These are phyloP conservation scores for Jordanella pulchra DNA, from an alignment of 2,797 vertebrate species.

Conservation along the genomic window DNA sequence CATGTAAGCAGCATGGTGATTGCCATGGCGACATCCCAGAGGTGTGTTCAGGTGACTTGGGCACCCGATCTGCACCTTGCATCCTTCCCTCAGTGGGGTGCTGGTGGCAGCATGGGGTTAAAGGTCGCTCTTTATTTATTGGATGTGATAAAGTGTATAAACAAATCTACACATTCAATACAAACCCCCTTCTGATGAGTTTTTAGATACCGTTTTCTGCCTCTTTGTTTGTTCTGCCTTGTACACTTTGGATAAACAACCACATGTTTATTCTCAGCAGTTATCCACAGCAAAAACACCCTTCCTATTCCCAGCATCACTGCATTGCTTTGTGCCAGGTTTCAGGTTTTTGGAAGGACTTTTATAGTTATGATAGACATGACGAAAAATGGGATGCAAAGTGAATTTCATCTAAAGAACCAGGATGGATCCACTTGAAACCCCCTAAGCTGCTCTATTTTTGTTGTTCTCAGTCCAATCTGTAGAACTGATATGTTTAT, in stretches of 20 bases:
- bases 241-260: background rate
- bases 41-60: constrained; percentile 53
- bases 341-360: background rate
- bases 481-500: constrained; percentile 60
- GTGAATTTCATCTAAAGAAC: background rate
- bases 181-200: background rate
- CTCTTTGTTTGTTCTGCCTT: background rate
- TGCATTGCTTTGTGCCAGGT: background rate
- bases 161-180: constrained; percentile 3
- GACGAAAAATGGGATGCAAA: background rate
- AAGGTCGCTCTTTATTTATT: constrained; percentile 28
- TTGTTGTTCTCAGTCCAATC: constrained; percentile 27
- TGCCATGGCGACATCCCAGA: constrained; percentile 43
- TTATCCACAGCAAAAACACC: background rate
- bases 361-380: constrained; percentile 3
- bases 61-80: constrained; percentile 36
- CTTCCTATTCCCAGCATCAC: background rate
- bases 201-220: background rate
- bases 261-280: background rate
- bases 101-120: constrained; percentile 36
- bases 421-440: constrained; percentile 10
- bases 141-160: background rate
- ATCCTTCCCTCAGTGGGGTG: constrained; percentile 1
- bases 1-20: constrained; percentile 32
- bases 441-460: constrained; percentile 6